phyloP scores from a whole-genome alignment of 1,140 invertebrate genomes.

The Trichomalopsis sarcophagae region DNA sequence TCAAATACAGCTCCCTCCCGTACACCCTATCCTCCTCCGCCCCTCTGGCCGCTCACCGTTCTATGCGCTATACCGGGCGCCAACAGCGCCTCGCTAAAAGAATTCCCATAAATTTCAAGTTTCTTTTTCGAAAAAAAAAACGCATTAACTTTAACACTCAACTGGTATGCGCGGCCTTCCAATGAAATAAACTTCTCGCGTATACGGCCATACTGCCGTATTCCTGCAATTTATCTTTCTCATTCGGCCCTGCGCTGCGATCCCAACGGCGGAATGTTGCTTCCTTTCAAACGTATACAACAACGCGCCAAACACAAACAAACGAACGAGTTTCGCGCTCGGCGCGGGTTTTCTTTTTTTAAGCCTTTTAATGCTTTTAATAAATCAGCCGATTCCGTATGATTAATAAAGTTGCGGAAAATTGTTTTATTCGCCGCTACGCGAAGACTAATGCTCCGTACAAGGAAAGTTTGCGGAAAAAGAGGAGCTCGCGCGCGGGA shows the following conservation, averaged over 20 bases:
- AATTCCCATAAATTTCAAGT: constrained; percentile 51
- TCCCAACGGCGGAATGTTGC: neutral
- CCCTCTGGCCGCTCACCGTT: neutral
- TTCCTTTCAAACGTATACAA: neutral
- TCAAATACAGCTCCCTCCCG: constrained; percentile 44
- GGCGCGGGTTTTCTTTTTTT: neutral
- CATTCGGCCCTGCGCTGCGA: neutral
- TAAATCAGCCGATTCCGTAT: neutral
- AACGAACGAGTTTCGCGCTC: neutral
- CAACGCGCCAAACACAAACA: neutral
- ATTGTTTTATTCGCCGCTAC: neutral
- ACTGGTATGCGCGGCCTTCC: neutral
- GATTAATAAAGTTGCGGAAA: neutral
- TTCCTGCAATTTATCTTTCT: neutral
- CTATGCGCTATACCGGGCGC: neutral
- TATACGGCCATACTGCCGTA: neutral
- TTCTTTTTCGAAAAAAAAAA: neutral
- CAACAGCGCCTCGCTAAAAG: constrained; percentile 29
- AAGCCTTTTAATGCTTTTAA: neutral
- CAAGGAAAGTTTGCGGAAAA: constrained; percentile 32
- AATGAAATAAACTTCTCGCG: constrained; percentile 22
- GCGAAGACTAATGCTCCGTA: neutral
- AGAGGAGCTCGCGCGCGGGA: neutral
- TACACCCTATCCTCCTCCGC: too few relatives aligned
- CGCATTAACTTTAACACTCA: constrained; percentile 40